Conservation (phyloP, 2,888 invertebrate species). For the Dascillus cervinus region DNA sequence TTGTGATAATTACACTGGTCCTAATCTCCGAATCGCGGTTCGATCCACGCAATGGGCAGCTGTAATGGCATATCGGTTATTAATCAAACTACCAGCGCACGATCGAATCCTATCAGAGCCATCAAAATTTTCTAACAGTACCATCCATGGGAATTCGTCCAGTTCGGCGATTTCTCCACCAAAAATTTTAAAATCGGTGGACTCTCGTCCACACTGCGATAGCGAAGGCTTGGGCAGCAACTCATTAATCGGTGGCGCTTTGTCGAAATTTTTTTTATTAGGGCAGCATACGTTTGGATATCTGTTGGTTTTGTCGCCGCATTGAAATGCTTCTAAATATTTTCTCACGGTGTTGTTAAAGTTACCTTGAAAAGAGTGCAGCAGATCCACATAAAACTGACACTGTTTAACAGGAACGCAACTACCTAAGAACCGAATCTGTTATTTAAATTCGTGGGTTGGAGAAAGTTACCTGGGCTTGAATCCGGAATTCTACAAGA, state of each 20-base stretch:
- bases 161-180: conserved; percentile 41
- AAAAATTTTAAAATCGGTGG: conserved; percentile 11
- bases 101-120: not conserved
- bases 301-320: conserved; percentile 16
- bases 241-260: conserved; percentile 2
- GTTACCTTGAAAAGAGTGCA: conserved; percentile 2
- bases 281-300: conserved; percentile 7
- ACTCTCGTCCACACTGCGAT: conserved; percentile 10
- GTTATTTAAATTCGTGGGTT: not conserved
- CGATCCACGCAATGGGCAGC: conserved; percentile 55
- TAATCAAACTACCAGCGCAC: conserved; percentile 56
- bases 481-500: conserved; percentile 23
- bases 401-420: conserved; percentile 23
- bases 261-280: not conserved
- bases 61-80: conserved; percentile 50
- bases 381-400: conserved; percentile 10
- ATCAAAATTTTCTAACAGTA: conserved; percentile 47
- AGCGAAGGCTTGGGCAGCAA: conserved; percentile 7
- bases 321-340: conserved; percentile 20
- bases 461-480: conserved; percentile 18
- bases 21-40: conserved; percentile 36
- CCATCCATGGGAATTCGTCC: conserved; percentile 60
- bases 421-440: conserved; percentile 13
- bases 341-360: conserved; percentile 7
- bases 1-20: conserved; percentile 43